These are phyloP conservation scores for Erebia aethiops DNA, from an alignment of 2,888 invertebrate species.

Conservation along the genomic window DNA sequence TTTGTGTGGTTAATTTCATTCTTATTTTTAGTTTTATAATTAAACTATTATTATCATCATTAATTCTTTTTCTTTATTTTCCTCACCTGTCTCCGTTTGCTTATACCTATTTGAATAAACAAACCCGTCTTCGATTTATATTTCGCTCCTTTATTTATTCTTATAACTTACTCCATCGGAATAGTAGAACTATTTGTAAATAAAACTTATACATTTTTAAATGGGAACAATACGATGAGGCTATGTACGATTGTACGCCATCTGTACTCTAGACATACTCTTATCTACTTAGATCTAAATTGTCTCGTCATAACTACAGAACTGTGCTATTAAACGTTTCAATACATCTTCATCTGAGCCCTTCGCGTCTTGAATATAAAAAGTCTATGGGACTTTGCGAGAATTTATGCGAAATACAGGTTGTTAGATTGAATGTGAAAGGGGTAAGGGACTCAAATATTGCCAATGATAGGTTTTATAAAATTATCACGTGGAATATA, in stretches of 20 bases:
- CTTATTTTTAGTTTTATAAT: constrained; percentile 82
- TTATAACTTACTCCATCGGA: constrained; percentile 54
- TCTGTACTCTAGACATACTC: constrained; percentile 80
- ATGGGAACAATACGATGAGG: constrained; percentile 81
- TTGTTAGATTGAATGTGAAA: constrained; percentile 68
- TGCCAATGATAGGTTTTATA: constrained; percentile 74
- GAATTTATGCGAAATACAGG: constrained; percentile 62
- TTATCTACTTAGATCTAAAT: constrained; percentile 73
- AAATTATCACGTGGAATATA: constrained; percentile 73
- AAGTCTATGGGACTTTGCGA: constrained; percentile 52
- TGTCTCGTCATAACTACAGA: constrained; percentile 66
- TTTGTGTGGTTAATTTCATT: constrained; percentile 81
- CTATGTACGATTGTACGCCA: constrained; percentile 78
- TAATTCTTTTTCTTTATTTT: constrained; percentile 73
- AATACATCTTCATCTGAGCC: constrained; percentile 52
- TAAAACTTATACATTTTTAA: constrained; percentile 78
- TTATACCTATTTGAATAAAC: constrained; percentile 46
- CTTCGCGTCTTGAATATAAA: constrained; percentile 51
- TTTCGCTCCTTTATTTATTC: constrained; percentile 26
- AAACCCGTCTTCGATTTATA: constrained; percentile 4
- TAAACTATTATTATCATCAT: constrained; percentile 82
- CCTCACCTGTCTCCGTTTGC: constrained; percentile 59
- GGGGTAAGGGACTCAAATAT: constrained; percentile 77
- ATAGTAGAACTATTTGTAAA: constrained; percentile 77
- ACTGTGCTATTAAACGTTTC: constrained; percentile 55